Evolutionary conservation across 2,888 invertebrate genomes (phyloP).

Genomic region (Villa cingulata): DNA sequence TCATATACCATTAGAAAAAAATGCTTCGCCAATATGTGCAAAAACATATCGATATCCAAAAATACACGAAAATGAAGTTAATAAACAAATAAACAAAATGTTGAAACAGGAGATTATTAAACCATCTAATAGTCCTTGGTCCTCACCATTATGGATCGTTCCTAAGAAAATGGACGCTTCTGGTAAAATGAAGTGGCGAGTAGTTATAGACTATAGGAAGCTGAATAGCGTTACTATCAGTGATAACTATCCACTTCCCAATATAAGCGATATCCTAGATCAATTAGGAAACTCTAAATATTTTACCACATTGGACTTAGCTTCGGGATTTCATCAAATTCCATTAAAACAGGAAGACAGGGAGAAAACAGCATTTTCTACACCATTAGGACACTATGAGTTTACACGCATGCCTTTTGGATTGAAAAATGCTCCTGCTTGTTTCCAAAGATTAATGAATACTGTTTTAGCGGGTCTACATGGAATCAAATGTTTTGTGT

Average conservation of each 20-base stretch:
- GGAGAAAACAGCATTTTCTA: slow-evolving; percentile 28
- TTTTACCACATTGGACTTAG: slow-evolving; percentile 29
- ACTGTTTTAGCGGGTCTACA: too few relatives aligned
- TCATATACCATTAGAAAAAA: not conserved
- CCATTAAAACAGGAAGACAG: slow-evolving; percentile 19
- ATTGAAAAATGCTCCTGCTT: not conserved
- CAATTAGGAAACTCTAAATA: slow-evolving; percentile 26
- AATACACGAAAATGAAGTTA: slow-evolving; percentile 5
- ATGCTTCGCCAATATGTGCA: not conserved
- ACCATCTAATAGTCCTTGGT: slow-evolving; percentile 15
- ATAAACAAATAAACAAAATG: slow-evolving; percentile 19
- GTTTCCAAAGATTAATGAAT: too few relatives aligned
- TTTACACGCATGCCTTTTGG: slow-evolving; percentile 12
- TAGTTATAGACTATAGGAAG: slow-evolving; percentile 29
- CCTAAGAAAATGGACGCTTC: slow-evolving; percentile 3
- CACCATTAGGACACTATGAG: slow-evolving; percentile 25
- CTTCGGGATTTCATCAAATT: slow-evolving; percentile 30
- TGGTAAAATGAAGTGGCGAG: slow-evolving; percentile 22
- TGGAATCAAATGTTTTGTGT: too few relatives aligned
- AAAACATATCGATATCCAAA: not conserved
- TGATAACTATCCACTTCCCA: slow-evolving; percentile 26
- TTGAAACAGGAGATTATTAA: slow-evolving; percentile 20
- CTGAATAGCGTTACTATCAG: slow-evolving; percentile 28
- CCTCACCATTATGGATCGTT: not conserved
- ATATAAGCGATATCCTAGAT: slow-evolving; percentile 26